Base-by-base conservation (phyloP, 2,113 vertebrate genomes). In the Conger conger region DNA sequence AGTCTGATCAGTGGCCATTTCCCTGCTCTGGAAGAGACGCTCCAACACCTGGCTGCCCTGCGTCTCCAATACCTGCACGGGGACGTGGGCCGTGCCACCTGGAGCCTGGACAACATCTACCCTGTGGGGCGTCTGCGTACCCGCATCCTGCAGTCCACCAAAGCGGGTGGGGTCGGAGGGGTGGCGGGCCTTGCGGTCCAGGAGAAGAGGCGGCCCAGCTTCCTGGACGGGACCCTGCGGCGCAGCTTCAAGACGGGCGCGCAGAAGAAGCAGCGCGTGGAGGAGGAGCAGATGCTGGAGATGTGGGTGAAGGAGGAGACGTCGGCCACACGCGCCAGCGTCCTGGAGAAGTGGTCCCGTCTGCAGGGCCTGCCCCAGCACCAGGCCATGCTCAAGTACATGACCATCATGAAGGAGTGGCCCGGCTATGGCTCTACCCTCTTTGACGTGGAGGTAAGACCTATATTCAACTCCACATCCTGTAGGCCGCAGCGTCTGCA, bases 221-320 rank as follows among this genome's bases (percentile, higher is more conserved):
- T 98, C 90, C 91, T 98, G 88, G 97, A 98, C 17, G 96, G 97
- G 33, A 97, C 97, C 0, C 90, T 98, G 89, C 95, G 97, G 88
- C 96, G 96, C 3, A 95, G 96, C 91, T 97, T 98, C 88, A 97
- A 97, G 90, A 96, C 97, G 0, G 97, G 97, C 4, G 96, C 96
- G 0, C 94, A 97, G 85, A 97, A 97, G 92, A 98, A 98, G 89
- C 97, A 98, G 92, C 95, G 96, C 90, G 92, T 96, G 60, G 97
- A 98, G 92, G 97, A 97, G 88, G 97, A 97, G 88, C 96, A 98
- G 91, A 97, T 97, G 97, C 92, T 97, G 88, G 97, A 98, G 94
- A 98, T 98, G 97, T 98, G 97, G 95, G 95, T 98, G 54, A 97
- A 97, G 88, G 97, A 98, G 91, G 97, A 98, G 93, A 96, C 97